Evolutionary conservation across 2,888 invertebrate genomes (phyloP), one percentile per base, ranked within the genome.

Genomic region (Troides aeacus): DNA sequence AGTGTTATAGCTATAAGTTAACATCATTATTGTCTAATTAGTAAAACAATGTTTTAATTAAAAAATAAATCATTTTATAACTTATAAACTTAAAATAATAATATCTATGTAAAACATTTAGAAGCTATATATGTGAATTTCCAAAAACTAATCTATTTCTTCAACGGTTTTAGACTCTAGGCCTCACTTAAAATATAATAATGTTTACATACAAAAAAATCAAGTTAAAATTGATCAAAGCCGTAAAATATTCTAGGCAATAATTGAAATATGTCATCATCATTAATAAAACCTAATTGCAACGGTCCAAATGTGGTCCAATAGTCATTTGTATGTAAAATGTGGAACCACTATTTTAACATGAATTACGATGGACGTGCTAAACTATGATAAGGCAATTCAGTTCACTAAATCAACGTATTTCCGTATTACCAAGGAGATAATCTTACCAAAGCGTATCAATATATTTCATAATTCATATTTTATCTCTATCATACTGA

Each of bases 281-380:
- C 36, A 62, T 67, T 59, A 68, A 50, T 58, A 59, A 68, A 63
- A 68, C 50, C 68, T 46, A 69, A 69, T 62, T 61, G 46, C 23
- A 65, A 57, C 69, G 42, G 65, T 62, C 64, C 57, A 62, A 69
- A 65, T 69, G 69, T 58, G 69, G 65, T 61, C 62, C 46, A 61
- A 62, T 62, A 66, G 62, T 66, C 62, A 66, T 66, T 66, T 70
- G 66, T 62, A 70, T 70, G 66, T 70, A 58, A 70, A 70, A 70
- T 66, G 62, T 66, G 50, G 62, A 59, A 62, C 77, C 80, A 81
- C 81, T 87, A 86, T 85, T 84, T 86, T 84, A 78, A 80, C 84
- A 83, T 90, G 83, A 92, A 90, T 89, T 91, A 92, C 88, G 88
- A 88, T 87, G 83, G 88, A 90, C 89, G 88, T 91, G 91, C 83